These are phyloP conservation scores for Parotocinclus haroldoi DNA, from an alignment of 2,797 vertebrate species.

Conservation along the genomic window DNA sequence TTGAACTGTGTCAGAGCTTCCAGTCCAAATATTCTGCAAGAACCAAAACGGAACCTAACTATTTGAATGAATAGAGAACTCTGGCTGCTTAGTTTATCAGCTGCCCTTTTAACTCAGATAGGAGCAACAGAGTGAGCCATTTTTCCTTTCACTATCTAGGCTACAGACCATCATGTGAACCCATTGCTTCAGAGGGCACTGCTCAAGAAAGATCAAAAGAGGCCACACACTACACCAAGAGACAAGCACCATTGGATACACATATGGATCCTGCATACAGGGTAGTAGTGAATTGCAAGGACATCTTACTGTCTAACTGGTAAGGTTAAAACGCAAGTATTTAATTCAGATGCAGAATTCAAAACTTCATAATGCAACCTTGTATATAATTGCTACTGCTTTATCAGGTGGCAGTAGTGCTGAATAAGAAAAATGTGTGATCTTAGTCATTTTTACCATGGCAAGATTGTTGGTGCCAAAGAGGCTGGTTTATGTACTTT, in stretches of 20 bases:
- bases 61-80: constrained; percentile 31
- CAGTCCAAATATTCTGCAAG: background rate
- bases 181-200: constrained; percentile 61
- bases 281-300: background rate
- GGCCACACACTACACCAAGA: constrained; percentile 61
- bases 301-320: too few relatives aligned
- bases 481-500: too few relatives aligned
- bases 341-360: too few relatives aligned
- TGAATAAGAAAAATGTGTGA: too few relatives aligned
- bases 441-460: too few relatives aligned
- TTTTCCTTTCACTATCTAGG: constrained; percentile 60
- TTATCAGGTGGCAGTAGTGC: too few relatives aligned
- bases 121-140: constrained; percentile 65
- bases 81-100: constrained; percentile 69
- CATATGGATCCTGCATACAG: constrained; percentile 6
- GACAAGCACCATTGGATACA: constrained; percentile 46
- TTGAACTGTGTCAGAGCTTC: constrained; percentile 14
- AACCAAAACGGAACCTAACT: constrained; percentile 5
- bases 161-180: constrained; percentile 65
- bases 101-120: constrained; percentile 71
- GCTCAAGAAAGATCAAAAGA: constrained; percentile 65
- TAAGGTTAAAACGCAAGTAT: too few relatives aligned
- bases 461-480: too few relatives aligned
- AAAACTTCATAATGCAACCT: too few relatives aligned
- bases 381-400: too few relatives aligned